These are phyloP conservation scores for Rostratula benghalensis DNA, from an alignment of 2,113 vertebrate genomes.

Conservation along the genomic window DNA sequence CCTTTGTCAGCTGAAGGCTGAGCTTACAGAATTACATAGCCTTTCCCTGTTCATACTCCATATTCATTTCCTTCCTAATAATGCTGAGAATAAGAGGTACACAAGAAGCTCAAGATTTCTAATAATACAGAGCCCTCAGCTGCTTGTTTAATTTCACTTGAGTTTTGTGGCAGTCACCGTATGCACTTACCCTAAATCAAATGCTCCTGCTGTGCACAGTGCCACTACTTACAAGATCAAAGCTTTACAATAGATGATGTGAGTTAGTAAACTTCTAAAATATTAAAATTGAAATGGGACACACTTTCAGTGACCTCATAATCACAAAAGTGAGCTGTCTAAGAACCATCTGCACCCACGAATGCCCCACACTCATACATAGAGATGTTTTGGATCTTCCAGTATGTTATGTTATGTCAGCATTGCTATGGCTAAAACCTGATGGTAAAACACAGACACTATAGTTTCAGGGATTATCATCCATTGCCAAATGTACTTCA, in stretches of 20 bases:
- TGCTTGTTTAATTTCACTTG: constrained; percentile 47
- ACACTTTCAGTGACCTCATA: neutral
- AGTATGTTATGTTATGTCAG: neutral
- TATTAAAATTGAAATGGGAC: constrained; percentile 33
- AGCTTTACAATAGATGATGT: constrained; percentile 8
- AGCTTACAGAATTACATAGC: neutral
- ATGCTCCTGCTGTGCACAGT: constrained; percentile 58
- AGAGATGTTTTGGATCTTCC: neutral
- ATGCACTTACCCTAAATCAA: constrained; percentile 46
- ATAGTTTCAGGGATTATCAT: neutral
- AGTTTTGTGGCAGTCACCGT: constrained; percentile 22
- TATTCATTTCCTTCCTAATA: constrained; percentile 5
- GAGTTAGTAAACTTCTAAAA: constrained; percentile 36
- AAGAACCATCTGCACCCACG: neutral
- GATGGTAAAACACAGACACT: neutral
- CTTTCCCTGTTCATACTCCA: neutral
- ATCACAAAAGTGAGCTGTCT: neutral
- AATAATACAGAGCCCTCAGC: constrained; percentile 41
- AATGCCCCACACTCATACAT: neutral
- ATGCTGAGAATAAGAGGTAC: neutral
- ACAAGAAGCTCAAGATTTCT: constrained; percentile 23
- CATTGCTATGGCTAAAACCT: neutral
- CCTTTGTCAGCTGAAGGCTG: neutral
- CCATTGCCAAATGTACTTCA: neutral
- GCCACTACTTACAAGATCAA: constrained; percentile 57